Conservation (phyloP, 2,113 vertebrate genomes). For the Macquaria ambigua region DNA sequence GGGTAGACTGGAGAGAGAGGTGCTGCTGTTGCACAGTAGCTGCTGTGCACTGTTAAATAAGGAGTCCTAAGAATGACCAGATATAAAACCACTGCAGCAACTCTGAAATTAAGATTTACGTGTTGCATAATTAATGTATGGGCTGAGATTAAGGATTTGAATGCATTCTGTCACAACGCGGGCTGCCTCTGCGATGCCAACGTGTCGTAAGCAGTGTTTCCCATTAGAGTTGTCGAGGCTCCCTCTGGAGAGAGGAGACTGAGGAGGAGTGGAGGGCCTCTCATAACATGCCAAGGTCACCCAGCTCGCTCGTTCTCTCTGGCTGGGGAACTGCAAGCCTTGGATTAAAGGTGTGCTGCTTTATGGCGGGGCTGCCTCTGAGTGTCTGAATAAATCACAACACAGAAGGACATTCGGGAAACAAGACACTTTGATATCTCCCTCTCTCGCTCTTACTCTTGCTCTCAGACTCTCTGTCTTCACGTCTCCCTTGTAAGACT, state of each 20-base stretch:
- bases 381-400: constrained; percentile 61
- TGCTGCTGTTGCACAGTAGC: neutral
- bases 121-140: constrained; percentile 41
- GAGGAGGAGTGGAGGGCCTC: constrained; percentile 56
- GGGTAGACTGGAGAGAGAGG: neutral
- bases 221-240: constrained; percentile 42
- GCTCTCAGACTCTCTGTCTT: constrained; percentile 1
- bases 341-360: constrained; percentile 50
- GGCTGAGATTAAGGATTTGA: constrained; percentile 46
- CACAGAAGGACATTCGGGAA: constrained; percentile 19
- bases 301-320: constrained; percentile 15
- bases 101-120: constrained; percentile 8
- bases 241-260: constrained; percentile 38
- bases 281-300: constrained; percentile 67
- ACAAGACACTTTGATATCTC: constrained; percentile 30
- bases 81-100: neutral
- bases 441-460: neutral
- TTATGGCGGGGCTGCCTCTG: constrained; percentile 40
- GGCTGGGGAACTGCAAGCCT: constrained; percentile 35
- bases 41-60: neutral
- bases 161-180: constrained; percentile 56
- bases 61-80: neutral
- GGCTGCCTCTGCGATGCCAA: neutral
- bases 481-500: neutral
- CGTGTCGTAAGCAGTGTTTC: constrained; percentile 23